Conservation (phyloP, 2,113 vertebrate species). For the Otus sunia region DNA sequence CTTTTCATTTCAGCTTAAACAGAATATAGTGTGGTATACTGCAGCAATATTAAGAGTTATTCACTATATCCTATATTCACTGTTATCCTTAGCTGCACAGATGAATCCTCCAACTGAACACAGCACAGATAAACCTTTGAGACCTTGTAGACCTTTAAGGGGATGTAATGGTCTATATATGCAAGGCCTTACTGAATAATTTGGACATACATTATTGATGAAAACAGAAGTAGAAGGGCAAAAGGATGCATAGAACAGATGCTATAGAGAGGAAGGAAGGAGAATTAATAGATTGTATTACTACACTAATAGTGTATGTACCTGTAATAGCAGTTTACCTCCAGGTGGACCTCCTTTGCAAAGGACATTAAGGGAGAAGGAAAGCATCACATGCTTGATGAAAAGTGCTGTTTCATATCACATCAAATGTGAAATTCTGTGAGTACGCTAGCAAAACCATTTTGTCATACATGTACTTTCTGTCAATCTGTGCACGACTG, state of each 20-base stretch:
- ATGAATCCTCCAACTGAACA: background rate
- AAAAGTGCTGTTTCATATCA: background rate
- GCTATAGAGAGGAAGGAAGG: background rate
- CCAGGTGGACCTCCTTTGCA: background rate
- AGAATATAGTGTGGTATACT: background rate
- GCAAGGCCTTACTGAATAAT: background rate
- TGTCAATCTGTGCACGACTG: slow-evolving; percentile 19
- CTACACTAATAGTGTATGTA: background rate
- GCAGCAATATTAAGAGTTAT: background rate
- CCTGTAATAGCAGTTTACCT: background rate
- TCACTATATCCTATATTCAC: no score
- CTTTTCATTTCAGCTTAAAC: background rate
- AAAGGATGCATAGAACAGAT: background rate
- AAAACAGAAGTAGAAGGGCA: background rate
- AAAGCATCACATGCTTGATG: background rate
- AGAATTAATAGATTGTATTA: background rate
- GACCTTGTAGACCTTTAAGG: no score
- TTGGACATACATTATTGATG: background rate
- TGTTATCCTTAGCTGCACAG: background rate
- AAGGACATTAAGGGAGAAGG: background rate
- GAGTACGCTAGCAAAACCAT: slow-evolving; percentile 22
- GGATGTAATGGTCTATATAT: background rate
- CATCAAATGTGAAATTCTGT: background rate
- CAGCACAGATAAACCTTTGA: background rate
- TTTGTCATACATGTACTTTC: slow-evolving; percentile 58